Percentiles rank a stretch among this genome's conserved stretches.
These are phyloP conservation scores for Nannoperca obscura DNA, from an alignment of 2,797 vertebrate species.

Conservation along the genomic window DNA sequence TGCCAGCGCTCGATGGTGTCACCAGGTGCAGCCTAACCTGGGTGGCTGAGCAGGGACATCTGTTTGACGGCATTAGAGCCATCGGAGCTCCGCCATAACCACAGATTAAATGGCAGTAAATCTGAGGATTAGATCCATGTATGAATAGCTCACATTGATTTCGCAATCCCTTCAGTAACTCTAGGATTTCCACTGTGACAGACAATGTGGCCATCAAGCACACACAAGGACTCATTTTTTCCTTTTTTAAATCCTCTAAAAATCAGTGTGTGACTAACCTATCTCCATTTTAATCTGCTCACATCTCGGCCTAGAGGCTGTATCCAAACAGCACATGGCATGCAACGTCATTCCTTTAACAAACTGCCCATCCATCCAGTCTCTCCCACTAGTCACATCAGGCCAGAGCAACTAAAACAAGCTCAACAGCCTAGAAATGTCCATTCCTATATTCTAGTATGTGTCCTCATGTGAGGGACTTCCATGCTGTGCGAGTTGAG, in stretches of 20 bases:
- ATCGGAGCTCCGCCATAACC: conserved; percentile 81
- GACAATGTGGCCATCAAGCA: conserved; percentile 59
- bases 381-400: conserved; percentile 52
- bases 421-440: conserved; percentile 63
- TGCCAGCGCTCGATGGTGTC: conserved; percentile 54
- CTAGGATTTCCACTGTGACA: conserved; percentile 65
- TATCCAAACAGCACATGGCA: conserved; percentile 41
- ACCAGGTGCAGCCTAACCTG: conserved; percentile 75
- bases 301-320: conserved; percentile 46
- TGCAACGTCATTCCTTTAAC: conserved; percentile 44
- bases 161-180: conserved; percentile 72
- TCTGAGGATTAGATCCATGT: conserved; percentile 83
- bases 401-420: conserved; percentile 44
- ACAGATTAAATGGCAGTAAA: conserved; percentile 86
- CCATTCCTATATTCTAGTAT: conserved; percentile 41
- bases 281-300: conserved; percentile 61
- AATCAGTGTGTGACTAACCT: conserved; percentile 57
- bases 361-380: conserved; percentile 41
- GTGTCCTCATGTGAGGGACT: conserved; percentile 47
- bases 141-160: conserved; percentile 83
- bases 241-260: conserved; percentile 41
- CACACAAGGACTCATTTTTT: conserved; percentile 18
- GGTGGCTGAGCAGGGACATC: conserved; percentile 78
- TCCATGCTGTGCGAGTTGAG: conserved; percentile 46
- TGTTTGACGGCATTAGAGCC: conserved; percentile 81